phyloP scores from a whole-genome alignment of 2,888 invertebrate species.

The Drosophila greeni region DNA sequence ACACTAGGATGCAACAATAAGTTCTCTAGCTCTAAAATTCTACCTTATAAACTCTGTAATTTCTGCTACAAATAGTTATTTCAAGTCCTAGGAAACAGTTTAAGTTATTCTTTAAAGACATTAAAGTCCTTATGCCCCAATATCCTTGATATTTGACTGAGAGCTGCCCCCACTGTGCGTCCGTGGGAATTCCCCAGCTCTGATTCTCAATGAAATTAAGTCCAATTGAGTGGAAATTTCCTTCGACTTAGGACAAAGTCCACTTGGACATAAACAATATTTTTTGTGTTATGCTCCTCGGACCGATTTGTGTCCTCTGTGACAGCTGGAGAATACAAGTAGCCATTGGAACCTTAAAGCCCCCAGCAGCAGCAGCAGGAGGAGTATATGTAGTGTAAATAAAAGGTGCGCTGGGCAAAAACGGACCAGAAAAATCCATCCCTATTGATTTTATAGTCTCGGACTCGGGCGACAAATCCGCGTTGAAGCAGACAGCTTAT shows the following conservation, averaged over 20 bases:
- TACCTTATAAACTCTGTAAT: background rate
- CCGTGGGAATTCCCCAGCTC: slow-evolving; percentile 1
- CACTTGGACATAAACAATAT: slow-evolving; percentile 14
- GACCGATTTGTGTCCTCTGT: slow-evolving; percentile 7
- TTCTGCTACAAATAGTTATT: background rate
- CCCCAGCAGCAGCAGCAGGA: background rate
- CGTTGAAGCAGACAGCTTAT: slow-evolving; percentile 37
- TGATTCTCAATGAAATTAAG: slow-evolving; percentile 13
- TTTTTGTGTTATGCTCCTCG: slow-evolving; percentile 7
- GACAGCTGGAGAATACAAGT: slow-evolving; percentile 10
- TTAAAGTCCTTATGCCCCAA: background rate
- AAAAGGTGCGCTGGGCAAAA: slow-evolving; percentile 9
- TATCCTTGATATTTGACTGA: background rate
- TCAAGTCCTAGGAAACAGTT: background rate
- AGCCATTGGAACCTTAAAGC: slow-evolving; percentile 7
- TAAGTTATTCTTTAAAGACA: no score
- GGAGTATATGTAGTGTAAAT: slow-evolving; percentile 17
- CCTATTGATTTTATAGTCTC: slow-evolving; percentile 32
- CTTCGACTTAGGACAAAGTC: slow-evolving; percentile 5
- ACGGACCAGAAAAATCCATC: slow-evolving; percentile 8
- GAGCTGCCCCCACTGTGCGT: background rate
- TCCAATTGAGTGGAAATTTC: slow-evolving; percentile 9
- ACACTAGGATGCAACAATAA: background rate
- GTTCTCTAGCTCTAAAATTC: background rate
- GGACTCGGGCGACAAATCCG: slow-evolving; percentile 27